Conservation (phyloP, 2,888 invertebrate genomes). For the Bombylius discolor region DNA sequence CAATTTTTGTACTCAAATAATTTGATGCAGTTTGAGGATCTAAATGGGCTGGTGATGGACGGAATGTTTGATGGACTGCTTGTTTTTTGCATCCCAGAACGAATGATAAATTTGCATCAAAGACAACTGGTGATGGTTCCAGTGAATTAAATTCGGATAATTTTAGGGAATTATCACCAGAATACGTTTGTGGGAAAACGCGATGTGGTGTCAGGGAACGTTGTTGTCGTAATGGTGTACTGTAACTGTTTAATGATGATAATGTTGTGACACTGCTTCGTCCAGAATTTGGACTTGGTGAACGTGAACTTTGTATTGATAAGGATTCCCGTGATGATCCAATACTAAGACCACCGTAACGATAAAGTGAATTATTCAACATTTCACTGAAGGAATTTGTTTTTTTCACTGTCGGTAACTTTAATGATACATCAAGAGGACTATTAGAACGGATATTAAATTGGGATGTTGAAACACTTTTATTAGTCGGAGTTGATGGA, state of each 20-base stretch:
- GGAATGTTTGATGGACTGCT: conserved; percentile 52
- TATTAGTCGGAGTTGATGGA: conserved; percentile 1
- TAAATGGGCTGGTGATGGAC: conserved; percentile 60
- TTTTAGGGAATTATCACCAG: conserved; percentile 38
- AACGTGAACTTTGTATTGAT: conserved; percentile 37
- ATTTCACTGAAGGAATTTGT: conserved; percentile 5
- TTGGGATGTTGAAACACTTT: not conserved
- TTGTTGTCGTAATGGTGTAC: conserved; percentile 8
- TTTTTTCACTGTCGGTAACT: conserved; percentile 18
- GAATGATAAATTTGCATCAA: conserved; percentile 70
- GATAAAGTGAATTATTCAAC: not conserved
- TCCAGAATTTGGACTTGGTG: conserved; percentile 42
- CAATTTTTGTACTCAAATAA: conserved; percentile 60
- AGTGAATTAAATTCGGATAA: conserved; percentile 47
- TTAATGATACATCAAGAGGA: conserved; percentile 25
- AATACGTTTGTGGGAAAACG: conserved; percentile 51
- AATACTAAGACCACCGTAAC: not conserved
- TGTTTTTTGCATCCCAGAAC: conserved; percentile 61
- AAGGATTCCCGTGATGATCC: conserved; percentile 14
- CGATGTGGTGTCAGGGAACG: conserved; percentile 43
- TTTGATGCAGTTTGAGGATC: conserved; percentile 68
- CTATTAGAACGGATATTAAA: conserved; percentile 5
- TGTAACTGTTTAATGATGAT: conserved; percentile 5
- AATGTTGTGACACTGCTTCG: conserved; percentile 22
- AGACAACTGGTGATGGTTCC: conserved; percentile 66